phyloP scores from a whole-genome alignment of 1,140 invertebrate species.

The Aradophagus sp. region DNA sequence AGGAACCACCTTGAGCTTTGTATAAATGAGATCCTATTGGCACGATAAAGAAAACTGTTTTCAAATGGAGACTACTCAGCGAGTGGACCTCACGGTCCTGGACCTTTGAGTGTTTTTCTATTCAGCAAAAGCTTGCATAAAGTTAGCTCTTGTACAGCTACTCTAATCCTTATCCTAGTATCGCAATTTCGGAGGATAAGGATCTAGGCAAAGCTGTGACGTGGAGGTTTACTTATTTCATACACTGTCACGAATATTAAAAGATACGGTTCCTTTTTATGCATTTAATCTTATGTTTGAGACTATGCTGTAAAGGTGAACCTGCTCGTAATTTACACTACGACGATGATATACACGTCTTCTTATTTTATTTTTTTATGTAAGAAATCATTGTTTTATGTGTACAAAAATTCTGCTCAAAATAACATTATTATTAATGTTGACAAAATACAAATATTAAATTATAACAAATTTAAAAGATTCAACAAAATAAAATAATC shows the following conservation, averaged over 20 bases:
- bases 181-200: slow-evolving; percentile 50
- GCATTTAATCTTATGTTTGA: slow-evolving; percentile 31
- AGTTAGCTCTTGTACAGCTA: slow-evolving; percentile 64
- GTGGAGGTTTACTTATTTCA: slow-evolving; percentile 58
- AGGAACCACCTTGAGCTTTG: slow-evolving; percentile 53
- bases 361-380: no score
- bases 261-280: slow-evolving; percentile 68
- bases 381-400: no score
- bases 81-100: slow-evolving; percentile 21
- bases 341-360: no score
- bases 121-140: slow-evolving; percentile 66
- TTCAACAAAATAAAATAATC: no score
- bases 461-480: no score
- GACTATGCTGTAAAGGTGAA: slow-evolving; percentile 30
- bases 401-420: no score
- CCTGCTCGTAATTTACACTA: no score
- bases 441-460: no score
- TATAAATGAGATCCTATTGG: slow-evolving; percentile 67
- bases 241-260: slow-evolving; percentile 66
- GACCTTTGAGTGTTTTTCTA: slow-evolving; percentile 70
- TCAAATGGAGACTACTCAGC: slow-evolving; percentile 18
- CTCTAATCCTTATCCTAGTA: slow-evolving; percentile 56
- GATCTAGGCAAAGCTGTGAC: slow-evolving; percentile 42
- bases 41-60: slow-evolving; percentile 38
- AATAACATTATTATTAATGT: no score